phyloP scores from a whole-genome alignment of 2,113 vertebrate species.

The Peucedramus taeniatus region DNA sequence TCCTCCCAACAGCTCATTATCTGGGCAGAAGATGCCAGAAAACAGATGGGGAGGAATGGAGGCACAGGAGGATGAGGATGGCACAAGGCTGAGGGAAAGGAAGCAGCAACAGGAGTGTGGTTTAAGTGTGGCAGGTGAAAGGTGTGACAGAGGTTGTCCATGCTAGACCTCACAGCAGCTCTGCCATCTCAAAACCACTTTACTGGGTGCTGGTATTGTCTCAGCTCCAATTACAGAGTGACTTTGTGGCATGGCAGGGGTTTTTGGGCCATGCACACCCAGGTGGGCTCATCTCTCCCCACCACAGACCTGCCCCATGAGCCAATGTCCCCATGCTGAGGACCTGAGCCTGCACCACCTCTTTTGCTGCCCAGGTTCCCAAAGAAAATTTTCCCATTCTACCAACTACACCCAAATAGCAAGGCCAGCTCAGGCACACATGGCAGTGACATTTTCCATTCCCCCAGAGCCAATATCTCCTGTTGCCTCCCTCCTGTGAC shows the following conservation, averaged over 20 bases:
- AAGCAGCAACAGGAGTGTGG: not conserved
- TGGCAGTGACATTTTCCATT: not conserved
- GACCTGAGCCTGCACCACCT: rapidly evolving
- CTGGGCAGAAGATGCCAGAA: not conserved
- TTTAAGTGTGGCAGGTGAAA: not conserved
- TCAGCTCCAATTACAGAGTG: not conserved
- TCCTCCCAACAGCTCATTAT: not conserved
- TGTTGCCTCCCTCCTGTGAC: not conserved
- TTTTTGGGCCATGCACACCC: rapidly evolving
- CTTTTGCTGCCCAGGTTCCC: not conserved
- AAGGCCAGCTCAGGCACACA: not conserved
- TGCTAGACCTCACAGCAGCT: not conserved
- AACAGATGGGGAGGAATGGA: not conserved
- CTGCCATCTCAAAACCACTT: not conserved
- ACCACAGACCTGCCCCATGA: not conserved
- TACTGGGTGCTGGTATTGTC: not conserved
- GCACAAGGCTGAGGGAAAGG: not conserved
- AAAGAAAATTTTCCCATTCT: not conserved
- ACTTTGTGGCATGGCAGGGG: rapidly evolving
- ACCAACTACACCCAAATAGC: not conserved
- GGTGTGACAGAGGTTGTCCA: not conserved
- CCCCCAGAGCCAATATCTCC: not conserved
- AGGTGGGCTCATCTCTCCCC: not conserved
- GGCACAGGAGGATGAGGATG: not conserved
- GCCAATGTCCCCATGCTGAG: rapidly evolving